phyloP scores from a whole-genome alignment of 2,797 vertebrate species.

The Microctenopoma stevenorrisi region DNA sequence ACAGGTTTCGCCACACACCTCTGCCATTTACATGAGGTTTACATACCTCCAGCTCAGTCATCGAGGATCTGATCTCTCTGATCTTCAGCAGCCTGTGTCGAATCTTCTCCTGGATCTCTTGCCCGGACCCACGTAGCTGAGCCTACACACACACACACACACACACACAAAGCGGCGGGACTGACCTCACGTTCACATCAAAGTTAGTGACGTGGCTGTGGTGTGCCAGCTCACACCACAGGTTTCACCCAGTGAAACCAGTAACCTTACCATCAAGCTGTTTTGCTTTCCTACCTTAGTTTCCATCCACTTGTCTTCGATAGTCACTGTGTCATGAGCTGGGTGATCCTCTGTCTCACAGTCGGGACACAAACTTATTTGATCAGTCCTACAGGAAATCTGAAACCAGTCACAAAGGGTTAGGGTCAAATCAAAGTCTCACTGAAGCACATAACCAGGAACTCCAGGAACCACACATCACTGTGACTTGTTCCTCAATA shows the following conservation, averaged over 20 bases:
- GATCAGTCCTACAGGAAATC: constrained; percentile 76
- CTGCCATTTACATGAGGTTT: background rate
- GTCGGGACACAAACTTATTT: constrained; percentile 70
- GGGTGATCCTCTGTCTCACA: constrained; percentile 66
- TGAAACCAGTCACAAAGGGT: constrained; percentile 35
- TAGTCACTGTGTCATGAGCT: constrained; percentile 68
- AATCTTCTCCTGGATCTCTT: constrained; percentile 76
- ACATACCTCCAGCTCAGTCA: constrained; percentile 68
- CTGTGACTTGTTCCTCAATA: background rate
- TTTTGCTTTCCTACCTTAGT: constrained; percentile 65
- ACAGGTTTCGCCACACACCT: background rate
- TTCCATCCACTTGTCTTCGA: constrained; percentile 70
- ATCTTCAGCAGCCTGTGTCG: constrained; percentile 70
- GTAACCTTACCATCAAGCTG: background rate
- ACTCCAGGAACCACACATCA: background rate
- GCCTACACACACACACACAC: constrained; percentile 48
- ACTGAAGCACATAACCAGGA: background rate
- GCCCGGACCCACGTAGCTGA: constrained; percentile 59
- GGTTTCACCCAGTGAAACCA: no score
- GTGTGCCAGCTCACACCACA: no score
- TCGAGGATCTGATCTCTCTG: constrained; percentile 71
- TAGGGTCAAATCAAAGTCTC: background rate
- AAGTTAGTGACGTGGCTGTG: no score
- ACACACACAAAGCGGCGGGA: background rate
- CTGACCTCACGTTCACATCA: no score